Base-by-base conservation (phyloP, 2,888 invertebrate genomes). In the Ligdia adustata region DNA sequence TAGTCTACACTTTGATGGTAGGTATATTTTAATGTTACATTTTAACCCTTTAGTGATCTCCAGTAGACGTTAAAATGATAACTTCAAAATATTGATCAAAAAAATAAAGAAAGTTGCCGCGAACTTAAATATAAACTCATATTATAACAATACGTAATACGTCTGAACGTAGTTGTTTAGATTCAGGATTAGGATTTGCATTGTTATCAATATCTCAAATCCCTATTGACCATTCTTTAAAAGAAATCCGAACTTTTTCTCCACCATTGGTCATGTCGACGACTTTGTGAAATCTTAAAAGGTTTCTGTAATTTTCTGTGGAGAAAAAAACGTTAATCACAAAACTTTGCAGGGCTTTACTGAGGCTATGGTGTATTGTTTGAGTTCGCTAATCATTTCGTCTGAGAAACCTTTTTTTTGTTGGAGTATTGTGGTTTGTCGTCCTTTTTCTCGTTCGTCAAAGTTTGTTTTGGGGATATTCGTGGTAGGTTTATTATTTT, bases 251-350 rank as follows among this genome's bases (percentile, higher is more conserved):
- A 49, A 42, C 42, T 48, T 41, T 37, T 33, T 32, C 42, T 35
- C 32, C 11, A 9, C 31, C 41, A 41, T 31, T 42, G 48, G 38
- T 43, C 48, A 43, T 40, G 40, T 35, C 29, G 13, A 12, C 31
- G 65, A 58, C 61, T 54, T 54, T 45, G 49, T 49, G 52, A 55
- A 51, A 37, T 18, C 40, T 51, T 45, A 62, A 63, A 68, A 66
- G 66, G 69, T 62, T 71, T 66, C 62, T 50, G 61, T 63, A 65
- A 69, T 69, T 69, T 73, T 66, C 69, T 69, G 64, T 59, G 49
- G 53, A 60, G 61, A 67, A 69, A 62, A 22, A 42, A 72, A 74
- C 68, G 69, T 72, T 74, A 72, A 69, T 70, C 68, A 71, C 62
- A 56, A 66, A 72, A 74, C 64, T 74, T 69, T 68, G 46, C 56